A percentile compares a stretch with the other conserved stretches of the same genome.
Evolutionary conservation across 2,797 vertebrate species (phyloP).

Genomic region (Peromyscus nudipes): DNA sequence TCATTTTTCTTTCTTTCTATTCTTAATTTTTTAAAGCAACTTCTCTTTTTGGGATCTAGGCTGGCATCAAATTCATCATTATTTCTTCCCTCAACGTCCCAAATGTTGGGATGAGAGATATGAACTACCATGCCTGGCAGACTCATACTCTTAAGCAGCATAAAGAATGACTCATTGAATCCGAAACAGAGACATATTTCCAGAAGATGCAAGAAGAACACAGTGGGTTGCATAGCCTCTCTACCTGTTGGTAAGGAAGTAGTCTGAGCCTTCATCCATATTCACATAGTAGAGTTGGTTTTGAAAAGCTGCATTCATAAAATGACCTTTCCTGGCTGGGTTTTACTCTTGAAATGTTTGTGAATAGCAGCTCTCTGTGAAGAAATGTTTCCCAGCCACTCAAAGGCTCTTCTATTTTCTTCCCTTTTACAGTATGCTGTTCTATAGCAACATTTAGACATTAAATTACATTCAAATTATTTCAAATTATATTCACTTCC

Average conservation of each 20-base stretch:
- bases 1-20: background rate
- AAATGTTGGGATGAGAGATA: background rate
- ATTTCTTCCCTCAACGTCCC: background rate
- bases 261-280: too few species aligned
- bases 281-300: background rate
- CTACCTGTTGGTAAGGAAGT: background rate
- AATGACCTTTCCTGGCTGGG: background rate
- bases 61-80: background rate
- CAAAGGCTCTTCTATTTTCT: background rate
- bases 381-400: background rate
- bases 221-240: background rate
- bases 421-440: background rate
- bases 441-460: background rate
- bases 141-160: background rate
- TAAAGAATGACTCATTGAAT: background rate
- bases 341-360: background rate
- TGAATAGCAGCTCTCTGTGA: background rate
- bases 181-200: background rate
- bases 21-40: background rate
- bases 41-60: background rate
- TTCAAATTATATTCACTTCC: background rate
- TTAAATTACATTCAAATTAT: background rate
- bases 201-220: background rate
- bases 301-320: background rate
- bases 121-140: background rate